A percentile compares a stretch with the other conserved stretches of the same genome.
phyloP scores from a whole-genome alignment of 2,888 invertebrate species.

The Matsumyia berberina region DNA sequence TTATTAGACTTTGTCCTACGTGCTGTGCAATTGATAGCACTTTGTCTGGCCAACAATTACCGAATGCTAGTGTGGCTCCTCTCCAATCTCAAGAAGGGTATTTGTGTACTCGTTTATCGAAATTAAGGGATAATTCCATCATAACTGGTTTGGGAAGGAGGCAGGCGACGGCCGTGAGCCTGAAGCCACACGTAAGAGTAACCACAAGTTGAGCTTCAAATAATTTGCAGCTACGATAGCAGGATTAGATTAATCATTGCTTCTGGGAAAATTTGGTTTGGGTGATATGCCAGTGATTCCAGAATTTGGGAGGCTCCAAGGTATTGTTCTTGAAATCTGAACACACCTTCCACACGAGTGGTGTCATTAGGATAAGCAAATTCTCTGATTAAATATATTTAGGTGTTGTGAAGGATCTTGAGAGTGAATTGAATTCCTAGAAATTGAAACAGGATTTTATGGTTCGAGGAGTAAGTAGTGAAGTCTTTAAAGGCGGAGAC shows the following conservation, averaged over 20 bases:
- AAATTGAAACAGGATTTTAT: no score
- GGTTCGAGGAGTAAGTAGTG: no score
- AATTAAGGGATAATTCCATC: background rate
- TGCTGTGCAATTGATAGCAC: background rate
- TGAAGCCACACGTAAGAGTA: background rate
- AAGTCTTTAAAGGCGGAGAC: no score
- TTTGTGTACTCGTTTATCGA: background rate
- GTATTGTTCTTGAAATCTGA: background rate
- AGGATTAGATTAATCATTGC: background rate
- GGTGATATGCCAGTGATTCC: background rate
- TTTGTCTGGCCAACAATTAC: background rate
- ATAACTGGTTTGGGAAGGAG: background rate
- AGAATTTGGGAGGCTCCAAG: background rate
- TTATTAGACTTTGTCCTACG: constrained; percentile 23
- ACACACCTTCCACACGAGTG: background rate
- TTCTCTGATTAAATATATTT: no score
- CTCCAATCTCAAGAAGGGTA: background rate
- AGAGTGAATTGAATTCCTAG: no score
- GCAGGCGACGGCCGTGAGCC: background rate
- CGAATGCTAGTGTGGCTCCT: background rate
- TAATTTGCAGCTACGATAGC: background rate
- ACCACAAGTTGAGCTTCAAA: background rate
- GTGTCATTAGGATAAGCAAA: no score
- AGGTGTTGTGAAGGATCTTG: no score
- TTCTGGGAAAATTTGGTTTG: background rate